Percentiles rank a stretch among this genome's conserved stretches.
phyloP scores from a whole-genome alignment of 2,888 invertebrate species.

The Alviniconcha strummeri region DNA sequence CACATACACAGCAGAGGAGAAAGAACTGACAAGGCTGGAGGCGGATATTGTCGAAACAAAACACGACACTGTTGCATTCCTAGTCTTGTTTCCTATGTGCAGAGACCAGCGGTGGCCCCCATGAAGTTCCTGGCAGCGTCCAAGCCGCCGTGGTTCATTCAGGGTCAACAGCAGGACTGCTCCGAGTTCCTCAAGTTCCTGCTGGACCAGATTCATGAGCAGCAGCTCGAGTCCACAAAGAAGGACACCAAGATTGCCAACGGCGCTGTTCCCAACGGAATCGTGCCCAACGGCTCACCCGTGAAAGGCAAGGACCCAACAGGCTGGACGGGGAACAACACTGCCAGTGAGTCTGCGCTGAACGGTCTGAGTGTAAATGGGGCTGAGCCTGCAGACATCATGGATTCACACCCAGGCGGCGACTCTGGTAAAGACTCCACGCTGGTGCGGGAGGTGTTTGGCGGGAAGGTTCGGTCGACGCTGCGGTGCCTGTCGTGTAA shows the following conservation, averaged over 20 bases:
- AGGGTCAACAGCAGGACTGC: conserved; percentile 89
- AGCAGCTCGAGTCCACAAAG: conserved; percentile 75
- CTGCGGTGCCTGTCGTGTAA: conserved; percentile 85
- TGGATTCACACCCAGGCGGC: neutral
- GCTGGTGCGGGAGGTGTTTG: conserved; percentile 83
- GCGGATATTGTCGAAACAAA: too few species aligned
- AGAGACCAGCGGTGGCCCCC: conserved; percentile 81
- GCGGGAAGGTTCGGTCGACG: conserved; percentile 84
- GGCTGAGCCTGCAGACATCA: neutral
- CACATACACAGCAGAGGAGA: too few species aligned
- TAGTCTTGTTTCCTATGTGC: conserved; percentile 33
- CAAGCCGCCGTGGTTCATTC: conserved; percentile 85
- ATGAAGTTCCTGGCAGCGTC: conserved; percentile 83
- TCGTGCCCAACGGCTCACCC: neutral
- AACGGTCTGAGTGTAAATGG: neutral
- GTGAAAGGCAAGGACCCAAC: neutral
- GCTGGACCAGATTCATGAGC: conserved; percentile 84
- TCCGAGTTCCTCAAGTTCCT: conserved; percentile 87
- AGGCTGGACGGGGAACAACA: neutral
- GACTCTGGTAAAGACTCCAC: conserved; percentile 47
- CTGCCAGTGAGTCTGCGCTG: neutral
- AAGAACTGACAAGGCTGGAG: too few species aligned
- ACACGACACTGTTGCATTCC: too few species aligned
- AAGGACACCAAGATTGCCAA: conserved; percentile 12
- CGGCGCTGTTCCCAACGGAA: neutral